Conservation (phyloP, 2,797 vertebrate genomes). For the Eospalax fontanierii region DNA sequence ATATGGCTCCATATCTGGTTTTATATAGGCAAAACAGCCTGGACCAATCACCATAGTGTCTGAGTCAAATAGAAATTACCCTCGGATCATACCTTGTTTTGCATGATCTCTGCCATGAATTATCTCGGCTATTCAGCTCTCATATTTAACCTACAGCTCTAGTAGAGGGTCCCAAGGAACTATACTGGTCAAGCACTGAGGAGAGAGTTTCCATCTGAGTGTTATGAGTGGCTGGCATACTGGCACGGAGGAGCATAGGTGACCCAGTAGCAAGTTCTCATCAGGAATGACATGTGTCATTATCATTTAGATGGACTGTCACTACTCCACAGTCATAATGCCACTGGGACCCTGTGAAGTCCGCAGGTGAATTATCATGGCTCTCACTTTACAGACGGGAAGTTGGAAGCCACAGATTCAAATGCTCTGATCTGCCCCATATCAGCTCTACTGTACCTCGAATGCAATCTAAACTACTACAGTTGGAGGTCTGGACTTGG, state of each 20-base stretch:
- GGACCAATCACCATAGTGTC: background rate
- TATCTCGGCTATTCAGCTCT: background rate
- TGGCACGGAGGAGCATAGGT: background rate
- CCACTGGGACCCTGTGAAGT: background rate
- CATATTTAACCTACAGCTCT: slow-evolving; percentile 9
- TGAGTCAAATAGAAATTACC: slow-evolving; percentile 25
- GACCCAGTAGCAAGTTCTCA: background rate
- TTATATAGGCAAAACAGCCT: background rate
- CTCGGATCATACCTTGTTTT: background rate
- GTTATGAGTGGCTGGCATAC: background rate
- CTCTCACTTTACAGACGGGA: slow-evolving; percentile 21
- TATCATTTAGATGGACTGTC: background rate
- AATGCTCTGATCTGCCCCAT: background rate
- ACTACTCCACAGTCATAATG: background rate
- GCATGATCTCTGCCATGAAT: background rate
- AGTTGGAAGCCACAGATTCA: background rate
- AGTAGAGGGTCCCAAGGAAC: background rate
- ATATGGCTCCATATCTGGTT: background rate
- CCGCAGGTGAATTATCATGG: background rate
- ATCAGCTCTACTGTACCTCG: background rate
- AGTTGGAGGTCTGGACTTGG: background rate
- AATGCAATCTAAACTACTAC: background rate
- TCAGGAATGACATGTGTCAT: background rate
- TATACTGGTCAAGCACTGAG: background rate
- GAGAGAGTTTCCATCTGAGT: background rate